Percentiles rank a stretch among this genome's conserved stretches.
These are phyloP conservation scores for Chrysocyon brachyurus DNA, from an alignment of 2,797 vertebrate species.

Conservation along the genomic window DNA sequence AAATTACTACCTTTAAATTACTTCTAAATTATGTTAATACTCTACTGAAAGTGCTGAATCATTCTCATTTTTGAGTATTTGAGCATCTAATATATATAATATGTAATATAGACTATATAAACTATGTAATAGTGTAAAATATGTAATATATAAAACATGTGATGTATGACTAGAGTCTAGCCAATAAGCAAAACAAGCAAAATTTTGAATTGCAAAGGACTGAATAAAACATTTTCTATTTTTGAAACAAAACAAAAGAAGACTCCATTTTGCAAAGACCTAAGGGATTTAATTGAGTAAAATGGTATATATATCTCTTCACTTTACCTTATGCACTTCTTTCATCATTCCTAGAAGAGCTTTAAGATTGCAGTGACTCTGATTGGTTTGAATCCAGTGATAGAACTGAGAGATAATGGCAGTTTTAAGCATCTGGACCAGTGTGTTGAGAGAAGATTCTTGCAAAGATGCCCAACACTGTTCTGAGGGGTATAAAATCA, in stretches of 20 bases:
- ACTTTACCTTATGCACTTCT: constrained; percentile 78
- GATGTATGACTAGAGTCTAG: not conserved
- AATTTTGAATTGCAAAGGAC: not conserved
- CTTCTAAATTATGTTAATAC: not conserved
- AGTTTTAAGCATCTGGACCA: constrained; percentile 84
- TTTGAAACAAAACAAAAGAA: not conserved
- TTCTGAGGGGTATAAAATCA: constrained; percentile 72
- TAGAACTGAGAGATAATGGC: not conserved
- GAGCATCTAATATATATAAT: not conserved
- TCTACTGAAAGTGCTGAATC: constrained; percentile 46
- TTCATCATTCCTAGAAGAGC: constrained; percentile 78
- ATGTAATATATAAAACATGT: not conserved
- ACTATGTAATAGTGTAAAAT: not conserved
- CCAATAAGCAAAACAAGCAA: constrained; percentile 35
- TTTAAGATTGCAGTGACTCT: not conserved
- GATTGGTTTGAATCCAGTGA: fast-evolving
- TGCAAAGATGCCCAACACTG: constrained; percentile 80
- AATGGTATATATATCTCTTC: not conserved
- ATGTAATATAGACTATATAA: not conserved
- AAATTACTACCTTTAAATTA: not conserved
- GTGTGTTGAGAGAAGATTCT: constrained; percentile 70
- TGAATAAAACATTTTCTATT: constrained; percentile 40
- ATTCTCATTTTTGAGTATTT: constrained; percentile 61
- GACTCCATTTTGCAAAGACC: not conserved
- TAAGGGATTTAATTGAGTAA: not conserved